Conservation (phyloP, 2,113 vertebrate species). For the Leuciscus idus region DNA sequence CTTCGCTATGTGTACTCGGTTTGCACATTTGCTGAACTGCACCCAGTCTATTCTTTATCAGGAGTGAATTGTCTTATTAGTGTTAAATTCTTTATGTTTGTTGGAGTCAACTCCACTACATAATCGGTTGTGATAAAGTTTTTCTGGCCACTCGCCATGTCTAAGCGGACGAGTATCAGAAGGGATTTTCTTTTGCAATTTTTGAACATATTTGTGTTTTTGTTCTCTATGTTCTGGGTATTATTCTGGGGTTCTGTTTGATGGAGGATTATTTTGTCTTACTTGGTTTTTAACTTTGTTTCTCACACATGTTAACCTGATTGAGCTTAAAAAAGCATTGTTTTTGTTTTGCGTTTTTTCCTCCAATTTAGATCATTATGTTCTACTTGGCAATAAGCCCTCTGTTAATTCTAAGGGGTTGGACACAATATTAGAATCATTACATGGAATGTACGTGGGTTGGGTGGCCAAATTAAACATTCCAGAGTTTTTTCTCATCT, state of each 20-base stretch:
- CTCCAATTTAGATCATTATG: neutral
- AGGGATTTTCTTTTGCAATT: neutral
- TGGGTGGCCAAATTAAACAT: neutral
- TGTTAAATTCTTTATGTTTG: neutral
- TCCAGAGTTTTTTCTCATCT: neutral
- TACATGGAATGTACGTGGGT: neutral
- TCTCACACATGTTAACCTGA: too few species aligned
- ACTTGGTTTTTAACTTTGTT: neutral
- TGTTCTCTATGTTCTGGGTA: neutral
- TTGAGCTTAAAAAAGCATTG: too few species aligned
- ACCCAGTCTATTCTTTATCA: neutral
- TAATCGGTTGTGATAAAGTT: neutral
- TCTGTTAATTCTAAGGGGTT: neutral
- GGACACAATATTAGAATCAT: neutral
- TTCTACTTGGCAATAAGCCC: neutral
- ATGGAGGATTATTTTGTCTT: neutral
- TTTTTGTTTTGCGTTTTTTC: neutral
- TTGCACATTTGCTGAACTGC: neutral
- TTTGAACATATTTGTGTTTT: neutral
- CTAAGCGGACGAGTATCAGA: neutral
- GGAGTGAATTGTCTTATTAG: neutral
- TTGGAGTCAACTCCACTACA: conserved; percentile 10
- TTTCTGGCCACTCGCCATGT: conserved; percentile 7
- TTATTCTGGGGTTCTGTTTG: neutral
- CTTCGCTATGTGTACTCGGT: neutral